Percentiles rank a stretch among this genome's conserved stretches.
Conservation (phyloP, 2,113 vertebrate genomes). For the Balaenoptera acutorostrata region DNA sequence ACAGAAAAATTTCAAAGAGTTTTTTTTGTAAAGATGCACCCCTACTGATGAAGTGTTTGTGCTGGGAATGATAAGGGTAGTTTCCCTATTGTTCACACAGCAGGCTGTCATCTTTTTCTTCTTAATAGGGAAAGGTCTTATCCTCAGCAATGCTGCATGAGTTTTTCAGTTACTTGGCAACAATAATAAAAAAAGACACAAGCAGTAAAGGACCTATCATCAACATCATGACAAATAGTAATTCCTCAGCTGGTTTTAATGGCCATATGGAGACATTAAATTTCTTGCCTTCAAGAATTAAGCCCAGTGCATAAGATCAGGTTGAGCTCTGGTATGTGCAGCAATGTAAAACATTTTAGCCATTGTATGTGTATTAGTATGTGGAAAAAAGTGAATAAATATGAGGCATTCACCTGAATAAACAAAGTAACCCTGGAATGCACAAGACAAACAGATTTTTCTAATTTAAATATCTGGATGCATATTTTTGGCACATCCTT, state of each 20-base stretch:
- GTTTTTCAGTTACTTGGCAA: slow-evolving; percentile 55
- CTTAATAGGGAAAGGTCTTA: slow-evolving; percentile 56
- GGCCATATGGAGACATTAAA: slow-evolving; percentile 26
- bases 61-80: slow-evolving; percentile 52
- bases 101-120: slow-evolving; percentile 30
- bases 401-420: not conserved
- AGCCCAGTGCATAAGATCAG: not conserved
- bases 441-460: not conserved
- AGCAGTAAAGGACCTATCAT: slow-evolving; percentile 44
- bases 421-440: not conserved
- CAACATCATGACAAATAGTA: slow-evolving; percentile 37
- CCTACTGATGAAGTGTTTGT: slow-evolving; percentile 12
- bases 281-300: slow-evolving; percentile 54
- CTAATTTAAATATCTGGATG: slow-evolving; percentile 24
- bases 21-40: slow-evolving; percentile 6
- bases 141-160: slow-evolving; percentile 41
- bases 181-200: slow-evolving; percentile 50
- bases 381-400: not conserved
- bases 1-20: slow-evolving; percentile 38
- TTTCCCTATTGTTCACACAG: slow-evolving; percentile 53
- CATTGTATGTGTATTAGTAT: not conserved
- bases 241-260: not conserved
- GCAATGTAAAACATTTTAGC: slow-evolving; percentile 6
- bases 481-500: not conserved
- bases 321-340: not conserved